These are phyloP conservation scores for Ctenomys sociabilis DNA, from an alignment of 2,113 vertebrate species.

Conservation along the genomic window DNA sequence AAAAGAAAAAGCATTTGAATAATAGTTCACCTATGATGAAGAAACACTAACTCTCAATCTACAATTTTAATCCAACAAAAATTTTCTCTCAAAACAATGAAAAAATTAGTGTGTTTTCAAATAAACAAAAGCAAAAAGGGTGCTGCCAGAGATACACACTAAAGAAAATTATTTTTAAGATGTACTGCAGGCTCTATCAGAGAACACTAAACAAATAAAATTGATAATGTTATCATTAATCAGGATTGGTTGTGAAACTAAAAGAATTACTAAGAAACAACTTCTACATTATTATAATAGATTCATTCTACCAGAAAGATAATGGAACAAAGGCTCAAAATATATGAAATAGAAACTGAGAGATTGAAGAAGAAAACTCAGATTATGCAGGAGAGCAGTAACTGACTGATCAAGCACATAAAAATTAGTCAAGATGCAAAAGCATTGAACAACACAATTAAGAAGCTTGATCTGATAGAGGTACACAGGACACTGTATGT, in stretches of 20 bases:
- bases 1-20: background rate
- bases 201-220: conserved; percentile 42
- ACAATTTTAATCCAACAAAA: background rate
- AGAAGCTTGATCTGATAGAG: background rate
- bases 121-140: conserved; percentile 12
- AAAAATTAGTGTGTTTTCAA: background rate
- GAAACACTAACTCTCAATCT: background rate
- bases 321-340: background rate
- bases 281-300: background rate
- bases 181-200: background rate
- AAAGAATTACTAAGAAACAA: conserved; percentile 30
- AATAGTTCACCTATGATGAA: background rate
- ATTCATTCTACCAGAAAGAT: background rate
- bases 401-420: background rate
- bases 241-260: background rate
- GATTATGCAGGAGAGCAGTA: background rate
- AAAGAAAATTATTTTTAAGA: conserved; percentile 44
- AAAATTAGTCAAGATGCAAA: background rate
- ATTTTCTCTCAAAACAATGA: background rate
- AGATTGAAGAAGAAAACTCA: background rate
- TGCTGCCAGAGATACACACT: background rate
- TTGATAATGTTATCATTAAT: background rate
- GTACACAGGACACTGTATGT: background rate
- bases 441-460: background rate
- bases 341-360: background rate